Base-by-base conservation (phyloP, 2,113 vertebrate species). In the Phaetusa simplex region DNA sequence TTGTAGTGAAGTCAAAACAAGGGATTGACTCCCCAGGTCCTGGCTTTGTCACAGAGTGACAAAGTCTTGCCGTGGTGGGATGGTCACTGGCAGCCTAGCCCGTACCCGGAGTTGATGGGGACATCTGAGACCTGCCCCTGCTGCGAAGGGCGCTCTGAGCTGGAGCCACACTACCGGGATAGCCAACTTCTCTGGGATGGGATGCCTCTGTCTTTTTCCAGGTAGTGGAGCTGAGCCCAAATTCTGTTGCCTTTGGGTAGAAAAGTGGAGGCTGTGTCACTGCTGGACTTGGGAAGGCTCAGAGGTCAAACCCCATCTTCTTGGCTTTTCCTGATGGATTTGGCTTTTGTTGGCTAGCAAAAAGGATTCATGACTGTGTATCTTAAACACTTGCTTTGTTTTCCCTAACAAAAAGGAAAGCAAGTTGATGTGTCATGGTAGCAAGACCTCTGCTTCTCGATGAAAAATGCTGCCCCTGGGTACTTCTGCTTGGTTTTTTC, bases 361-460 rank as follows among this genome's bases (percentile, higher is more conserved):
- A 26, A 72, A 50, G 18, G 43, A 14, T 59, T 82, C 32, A 2
- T 4, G 24, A 30, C 16, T n/a, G 6, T 0, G 0, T 23, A 5
- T 38, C 47, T 81, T 16, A 23, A 76, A 19, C 56, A 15, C 14
- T 61, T 71, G 32, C 64, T 66, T 40, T 59, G 36, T 21, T 71
- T 67, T 73, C 34, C 50, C 50, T 5, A 27, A 61, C 15, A 16
- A 16, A 47, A 56, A 14, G 9, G 18, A 56, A 22, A 62, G 27
- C 40, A 30, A 49, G 34, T 0, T 53, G 58, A 16, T 58, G 16
- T 5, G 3, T 3, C 0, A 0, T 58, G 52, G 14, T 22, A 16
- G 20, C 26, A 47, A 82, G 6, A 66, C 52, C 8, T 27, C 7
- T 26, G 4, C 4, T 55, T 34, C 40, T 56, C 20, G 4, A 0